A percentile compares a stretch with the other conserved stretches of the same genome.
Evolutionary conservation across 2,888 invertebrate species (phyloP).

Genomic region (Drosophila mercatorum): DNA sequence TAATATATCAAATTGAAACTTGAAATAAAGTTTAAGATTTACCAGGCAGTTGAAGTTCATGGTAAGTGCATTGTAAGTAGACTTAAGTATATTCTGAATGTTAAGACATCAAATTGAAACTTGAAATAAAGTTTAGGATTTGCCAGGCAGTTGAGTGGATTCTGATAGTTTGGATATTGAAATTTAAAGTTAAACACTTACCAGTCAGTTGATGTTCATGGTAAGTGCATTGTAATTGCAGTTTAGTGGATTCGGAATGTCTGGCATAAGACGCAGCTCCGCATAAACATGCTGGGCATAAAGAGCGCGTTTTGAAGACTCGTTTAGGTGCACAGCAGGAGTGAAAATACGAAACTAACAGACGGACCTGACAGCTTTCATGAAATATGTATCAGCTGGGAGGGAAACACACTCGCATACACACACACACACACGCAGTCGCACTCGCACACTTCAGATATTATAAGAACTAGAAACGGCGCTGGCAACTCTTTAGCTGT

Average conservation of each 20-base stretch:
- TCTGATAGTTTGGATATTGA: neutral
- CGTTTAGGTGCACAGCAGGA: conserved; percentile 13
- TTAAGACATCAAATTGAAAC: neutral
- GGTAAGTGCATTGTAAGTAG: too few relatives aligned
- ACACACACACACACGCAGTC: neutral
- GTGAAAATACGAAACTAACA: conserved; percentile 61
- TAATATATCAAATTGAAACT: too few relatives aligned
- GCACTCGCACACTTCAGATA: conserved; percentile 10
- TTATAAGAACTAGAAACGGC: conserved; percentile 34
- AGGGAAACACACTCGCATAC: neutral
- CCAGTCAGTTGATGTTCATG: neutral
- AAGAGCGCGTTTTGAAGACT: conserved; percentile 22
- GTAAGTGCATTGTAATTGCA: neutral
- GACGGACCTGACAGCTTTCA: conserved; percentile 73
- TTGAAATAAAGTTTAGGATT: neutral
- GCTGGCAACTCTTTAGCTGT: conserved; percentile 64
- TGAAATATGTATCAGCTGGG: conserved; percentile 60
- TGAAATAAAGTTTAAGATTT: too few relatives aligned
- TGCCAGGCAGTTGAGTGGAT: neutral
- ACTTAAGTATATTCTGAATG: too few relatives aligned
- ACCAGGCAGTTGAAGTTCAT: too few relatives aligned
- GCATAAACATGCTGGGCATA: conserved; percentile 9
- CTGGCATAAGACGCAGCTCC: neutral
- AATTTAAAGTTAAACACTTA: neutral
- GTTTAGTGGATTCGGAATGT: neutral